Percentiles rank a stretch among this genome's conserved stretches.
These are phyloP conservation scores for Leucoraja erinaceus DNA, from an alignment of 2,113 vertebrate genomes.

Conservation along the genomic window DNA sequence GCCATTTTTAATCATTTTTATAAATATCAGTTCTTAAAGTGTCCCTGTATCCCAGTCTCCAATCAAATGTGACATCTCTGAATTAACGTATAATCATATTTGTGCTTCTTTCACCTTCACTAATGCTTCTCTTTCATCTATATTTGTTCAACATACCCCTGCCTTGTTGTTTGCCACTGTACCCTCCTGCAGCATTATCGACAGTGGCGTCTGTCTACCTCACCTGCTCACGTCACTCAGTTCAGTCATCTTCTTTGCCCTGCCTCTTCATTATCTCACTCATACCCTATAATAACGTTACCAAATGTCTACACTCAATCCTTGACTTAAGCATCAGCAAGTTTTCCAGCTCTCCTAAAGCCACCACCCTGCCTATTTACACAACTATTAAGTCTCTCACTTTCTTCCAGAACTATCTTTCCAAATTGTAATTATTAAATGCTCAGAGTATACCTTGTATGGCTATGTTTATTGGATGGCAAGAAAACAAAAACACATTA, in stretches of 20 bases:
- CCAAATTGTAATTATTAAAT: not conserved
- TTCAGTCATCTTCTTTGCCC: not conserved
- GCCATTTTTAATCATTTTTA: not conserved
- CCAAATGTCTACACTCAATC: not conserved
- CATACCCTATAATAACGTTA: not conserved
- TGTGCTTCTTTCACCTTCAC: not conserved
- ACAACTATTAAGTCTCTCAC: not conserved
- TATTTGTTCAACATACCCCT: not conserved
- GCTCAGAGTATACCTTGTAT: not conserved
- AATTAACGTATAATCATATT: too few species aligned
- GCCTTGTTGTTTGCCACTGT: not conserved
- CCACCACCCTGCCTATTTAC: not conserved
- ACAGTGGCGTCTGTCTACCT: too few species aligned
- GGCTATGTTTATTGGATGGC: not conserved
- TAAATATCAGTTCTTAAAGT: not conserved
- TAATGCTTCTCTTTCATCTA: not conserved
- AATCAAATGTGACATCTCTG: not conserved
- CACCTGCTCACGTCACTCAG: not conserved
- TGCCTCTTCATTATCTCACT: not conserved
- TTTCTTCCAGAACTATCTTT: not conserved
- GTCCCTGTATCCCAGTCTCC: not conserved
- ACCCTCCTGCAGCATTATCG: not conserved
- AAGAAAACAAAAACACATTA: not conserved
- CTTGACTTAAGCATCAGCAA: not conserved
- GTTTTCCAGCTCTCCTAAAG: not conserved